Evolutionary conservation across 2,113 vertebrate genomes (phyloP).

Genomic region (Sceloporus tristichus): DNA sequence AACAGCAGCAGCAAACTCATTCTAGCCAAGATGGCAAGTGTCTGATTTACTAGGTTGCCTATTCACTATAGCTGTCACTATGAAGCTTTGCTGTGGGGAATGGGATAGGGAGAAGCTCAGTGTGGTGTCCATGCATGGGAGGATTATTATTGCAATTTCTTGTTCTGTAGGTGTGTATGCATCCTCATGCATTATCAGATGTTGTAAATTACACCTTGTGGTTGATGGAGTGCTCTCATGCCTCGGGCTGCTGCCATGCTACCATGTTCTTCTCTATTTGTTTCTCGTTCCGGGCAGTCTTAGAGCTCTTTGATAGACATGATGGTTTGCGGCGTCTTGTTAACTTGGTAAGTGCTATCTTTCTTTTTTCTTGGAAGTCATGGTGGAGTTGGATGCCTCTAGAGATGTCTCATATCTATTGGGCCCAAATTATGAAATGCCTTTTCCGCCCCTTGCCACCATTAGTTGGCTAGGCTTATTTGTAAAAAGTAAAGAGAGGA

Average conservation of each 20-base stretch:
- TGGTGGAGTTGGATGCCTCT: constrained; percentile 17
- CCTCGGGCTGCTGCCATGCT: constrained; percentile 98
- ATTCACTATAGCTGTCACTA: neutral
- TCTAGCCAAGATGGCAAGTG: neutral
- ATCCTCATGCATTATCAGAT: constrained; percentile 93
- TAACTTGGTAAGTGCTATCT: constrained; percentile 86
- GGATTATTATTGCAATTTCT: constrained; percentile 32
- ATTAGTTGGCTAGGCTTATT: neutral
- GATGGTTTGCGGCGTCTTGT: constrained; percentile 96
- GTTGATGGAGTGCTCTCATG: constrained; percentile 98
- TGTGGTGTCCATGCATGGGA: neutral
- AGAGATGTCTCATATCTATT: rapidly evolving
- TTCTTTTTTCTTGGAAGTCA: neutral
- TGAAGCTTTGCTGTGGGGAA: neutral
- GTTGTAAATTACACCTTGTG: constrained; percentile 97
- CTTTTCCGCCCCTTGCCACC: neutral
- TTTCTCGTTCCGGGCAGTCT: constrained; percentile 96
- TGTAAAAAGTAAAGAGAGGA: neutral
- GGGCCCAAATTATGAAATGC: neutral
- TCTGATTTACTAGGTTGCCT: neutral
- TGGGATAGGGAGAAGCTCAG: neutral
- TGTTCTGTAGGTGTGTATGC: constrained; percentile 92
- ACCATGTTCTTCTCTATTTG: constrained; percentile 99
- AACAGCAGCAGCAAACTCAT: no score
- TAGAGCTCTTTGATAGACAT: constrained; percentile 97